Evolutionary conservation across 2,888 invertebrate genomes (phyloP), one percentile per base, ranked within the genome.

Genomic region (Hydraecia micacea): DNA sequence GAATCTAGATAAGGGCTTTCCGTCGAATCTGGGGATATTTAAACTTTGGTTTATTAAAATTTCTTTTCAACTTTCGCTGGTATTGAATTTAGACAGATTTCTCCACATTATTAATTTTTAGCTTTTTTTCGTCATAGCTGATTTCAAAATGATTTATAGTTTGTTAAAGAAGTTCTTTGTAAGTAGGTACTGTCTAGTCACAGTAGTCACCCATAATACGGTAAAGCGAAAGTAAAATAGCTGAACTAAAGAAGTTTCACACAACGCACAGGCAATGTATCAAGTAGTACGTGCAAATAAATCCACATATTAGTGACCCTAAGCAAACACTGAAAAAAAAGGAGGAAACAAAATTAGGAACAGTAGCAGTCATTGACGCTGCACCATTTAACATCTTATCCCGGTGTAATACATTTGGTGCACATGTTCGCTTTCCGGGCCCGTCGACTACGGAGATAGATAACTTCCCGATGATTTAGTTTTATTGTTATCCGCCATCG

Each of bases 401-500:
- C 94, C 84, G 88, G 88, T 93, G 93, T 94, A 93, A 95, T 94
- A 95, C 93, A 93, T 94, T 94, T 88, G 91, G 91, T 93, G 92
- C 94, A 94, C 94, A 95, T 94, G 94, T 89, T 93, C 93, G 93
- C 91, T 91, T 93, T 92, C 95, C 94, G 92, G 88, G 90, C 90
- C 90, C 91, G 92, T 91, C 93, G 91, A 87, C 92, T 92, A 89
- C 91, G 91, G 92, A 95, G 95, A 96, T 95, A 96, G 95, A 96
- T 96, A 96, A 96, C 96, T 96, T 97, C 96, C 95, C 95, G 95
- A 96, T 96, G 96, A 96, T 96, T 97, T 96, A 96, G 93, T 96
- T 96, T 97, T 97, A 97, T 96, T 96, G 96, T 95, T 96, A 95
- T 95, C 93, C 93, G 91, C 93, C 93, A 93, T 95, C 92, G 94